A percentile compares a stretch with the other conserved stretches of the same genome.
phyloP scores from a whole-genome alignment of 92 coral and sea anemone genomes.

The Isaurus tuberculatus region DNA sequence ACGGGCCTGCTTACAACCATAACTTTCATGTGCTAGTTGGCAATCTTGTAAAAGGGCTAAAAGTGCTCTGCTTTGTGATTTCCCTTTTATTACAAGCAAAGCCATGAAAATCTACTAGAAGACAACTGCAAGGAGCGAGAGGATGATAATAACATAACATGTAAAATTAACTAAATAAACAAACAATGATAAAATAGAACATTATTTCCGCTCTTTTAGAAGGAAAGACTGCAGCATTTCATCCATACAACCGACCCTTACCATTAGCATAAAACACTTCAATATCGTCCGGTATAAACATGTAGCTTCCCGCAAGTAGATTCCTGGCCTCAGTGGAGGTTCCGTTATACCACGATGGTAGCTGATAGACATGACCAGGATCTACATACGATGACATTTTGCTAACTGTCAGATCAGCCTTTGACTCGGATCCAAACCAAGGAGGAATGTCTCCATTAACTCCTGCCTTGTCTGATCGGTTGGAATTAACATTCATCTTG shows the following conservation, averaged over 20 bases:
- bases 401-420: slow-evolving; percentile 19
- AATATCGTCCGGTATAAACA: slow-evolving; percentile 33
- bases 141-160: too few relatives aligned
- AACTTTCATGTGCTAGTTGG: too few relatives aligned
- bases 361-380: slow-evolving; percentile 15
- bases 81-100: too few relatives aligned
- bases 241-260: not conserved
- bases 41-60: too few relatives aligned
- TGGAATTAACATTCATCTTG: not conserved
- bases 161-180: too few relatives aligned
- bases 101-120: too few relatives aligned
- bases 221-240: not conserved
- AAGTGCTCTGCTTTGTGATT: too few relatives aligned
- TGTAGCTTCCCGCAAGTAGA: slow-evolving; percentile 18
- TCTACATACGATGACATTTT: not conserved
- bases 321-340: slow-evolving; percentile 2
- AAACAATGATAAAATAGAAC: not conserved
- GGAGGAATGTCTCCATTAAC: not conserved
- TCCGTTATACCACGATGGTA: not conserved
- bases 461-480: not conserved
- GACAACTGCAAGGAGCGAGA: too few relatives aligned
- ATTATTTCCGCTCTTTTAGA: not conserved
- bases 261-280: slow-evolving; percentile 30
- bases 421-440: not conserved
- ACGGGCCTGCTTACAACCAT: too few relatives aligned